Percentiles rank a stretch among this genome's conserved stretches.
Conservation (phyloP, 2,888 invertebrate species). For the Epicampocera succincta region DNA sequence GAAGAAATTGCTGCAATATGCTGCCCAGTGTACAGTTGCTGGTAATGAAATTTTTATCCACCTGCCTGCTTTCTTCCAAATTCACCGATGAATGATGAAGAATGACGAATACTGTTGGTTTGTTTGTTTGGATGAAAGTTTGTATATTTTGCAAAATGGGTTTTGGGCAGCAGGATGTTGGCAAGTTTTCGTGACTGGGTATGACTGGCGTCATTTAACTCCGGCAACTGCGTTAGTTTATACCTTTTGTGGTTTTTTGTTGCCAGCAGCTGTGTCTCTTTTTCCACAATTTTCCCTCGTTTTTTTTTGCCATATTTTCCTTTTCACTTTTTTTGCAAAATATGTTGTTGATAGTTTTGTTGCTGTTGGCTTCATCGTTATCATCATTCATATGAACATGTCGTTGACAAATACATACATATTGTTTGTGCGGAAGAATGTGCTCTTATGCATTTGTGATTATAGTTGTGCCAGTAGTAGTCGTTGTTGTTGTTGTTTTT, state of each 20-base stretch:
- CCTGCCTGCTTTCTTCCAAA: slow-evolving; percentile 41
- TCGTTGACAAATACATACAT: slow-evolving; percentile 54
- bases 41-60: slow-evolving; percentile 2
- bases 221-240: slow-evolving; percentile 53
- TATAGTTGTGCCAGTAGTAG: not conserved
- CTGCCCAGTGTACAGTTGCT: no score
- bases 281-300: not conserved
- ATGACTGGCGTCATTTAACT: slow-evolving; percentile 11
- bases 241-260: slow-evolving; percentile 65
- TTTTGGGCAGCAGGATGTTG: slow-evolving; percentile 10
- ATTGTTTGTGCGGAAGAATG: no score
- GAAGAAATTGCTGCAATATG: no score
- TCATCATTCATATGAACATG: slow-evolving; percentile 50
- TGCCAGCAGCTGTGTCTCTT: slow-evolving; percentile 66
- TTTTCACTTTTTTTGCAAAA: slow-evolving; percentile 6
- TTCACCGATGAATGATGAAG: slow-evolving; percentile 27
- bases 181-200: slow-evolving; percentile 4
- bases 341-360: slow-evolving; percentile 41
- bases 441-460: no score
- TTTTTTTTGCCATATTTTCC: not conserved
- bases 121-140: not conserved
- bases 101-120: slow-evolving; percentile 6
- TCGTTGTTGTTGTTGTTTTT: slow-evolving; percentile 50
- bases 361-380: slow-evolving; percentile 35
- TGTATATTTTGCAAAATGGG: not conserved